Conservation (phyloP, 2,113 vertebrate genomes). For the Diadophis punctatus region DNA sequence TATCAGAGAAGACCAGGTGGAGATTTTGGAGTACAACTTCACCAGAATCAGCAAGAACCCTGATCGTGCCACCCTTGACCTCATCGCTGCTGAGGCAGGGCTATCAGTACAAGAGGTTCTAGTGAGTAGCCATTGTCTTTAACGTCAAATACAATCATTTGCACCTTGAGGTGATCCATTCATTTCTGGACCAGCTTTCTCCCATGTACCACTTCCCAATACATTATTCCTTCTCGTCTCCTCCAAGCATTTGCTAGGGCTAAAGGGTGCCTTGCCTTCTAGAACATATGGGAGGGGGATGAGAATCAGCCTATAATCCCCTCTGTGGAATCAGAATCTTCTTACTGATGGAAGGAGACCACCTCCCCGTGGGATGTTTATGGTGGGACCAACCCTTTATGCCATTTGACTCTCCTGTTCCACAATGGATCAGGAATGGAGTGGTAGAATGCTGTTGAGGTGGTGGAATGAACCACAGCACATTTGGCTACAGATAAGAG, state of each 20-base stretch:
- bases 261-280: not conserved
- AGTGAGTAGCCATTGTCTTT: constrained; percentile 55
- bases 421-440: not conserved
- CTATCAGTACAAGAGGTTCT: constrained; percentile 72
- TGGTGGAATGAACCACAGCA: not conserved
- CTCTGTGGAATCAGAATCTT: not conserved
- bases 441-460: not conserved
- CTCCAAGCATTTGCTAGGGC: not conserved
- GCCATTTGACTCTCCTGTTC: not conserved
- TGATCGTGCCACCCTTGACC: constrained; percentile 70
- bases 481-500: not conserved
- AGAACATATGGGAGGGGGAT: not conserved
- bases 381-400: not conserved
- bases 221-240: not conserved
- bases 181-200: not conserved
- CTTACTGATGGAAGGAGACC: not conserved
- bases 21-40: constrained; percentile 75
- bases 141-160: not conserved
- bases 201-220: not conserved
- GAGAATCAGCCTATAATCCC: not conserved
- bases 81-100: constrained; percentile 71
- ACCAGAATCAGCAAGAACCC: constrained; percentile 73
- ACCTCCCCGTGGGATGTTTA: not conserved
- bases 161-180: not conserved
- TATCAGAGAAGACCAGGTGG: constrained; percentile 70